Evolutionary conservation across 2,797 vertebrate species (phyloP).

Genomic region (Coreius guichenoti): DNA sequence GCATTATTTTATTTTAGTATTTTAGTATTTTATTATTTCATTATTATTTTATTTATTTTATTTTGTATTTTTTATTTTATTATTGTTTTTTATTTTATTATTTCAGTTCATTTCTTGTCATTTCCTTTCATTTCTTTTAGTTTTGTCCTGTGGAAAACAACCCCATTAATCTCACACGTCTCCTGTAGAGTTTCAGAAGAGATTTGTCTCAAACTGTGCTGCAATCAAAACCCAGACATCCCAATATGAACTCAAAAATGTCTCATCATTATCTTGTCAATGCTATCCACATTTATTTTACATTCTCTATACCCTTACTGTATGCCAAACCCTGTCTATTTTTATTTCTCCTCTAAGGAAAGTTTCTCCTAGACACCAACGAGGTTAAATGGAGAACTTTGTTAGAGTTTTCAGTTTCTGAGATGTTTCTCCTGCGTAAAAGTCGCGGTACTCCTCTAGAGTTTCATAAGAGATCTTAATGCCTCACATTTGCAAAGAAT

Average conservation of each 20-base stretch:
- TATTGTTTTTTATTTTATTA: too few relatives aligned
- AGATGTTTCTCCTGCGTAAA: neutral
- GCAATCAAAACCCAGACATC: neutral
- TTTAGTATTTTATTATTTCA: too few relatives aligned
- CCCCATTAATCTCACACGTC: neutral
- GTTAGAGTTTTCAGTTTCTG: neutral
- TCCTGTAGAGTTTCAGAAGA: neutral
- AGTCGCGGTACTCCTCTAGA: too few relatives aligned
- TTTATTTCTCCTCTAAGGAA: neutral
- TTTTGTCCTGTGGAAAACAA: neutral
- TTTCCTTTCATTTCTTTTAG: too few relatives aligned
- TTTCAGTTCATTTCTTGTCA: too few relatives aligned
- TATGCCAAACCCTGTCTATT: neutral
- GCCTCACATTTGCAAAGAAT: too few relatives aligned
- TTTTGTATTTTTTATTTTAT: too few relatives aligned
- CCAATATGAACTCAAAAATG: neutral
- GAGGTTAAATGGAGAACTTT: neutral
- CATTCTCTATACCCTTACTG: neutral
- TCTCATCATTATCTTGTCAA: neutral
- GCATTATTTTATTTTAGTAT: too few relatives aligned
- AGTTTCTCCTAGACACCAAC: neutral
- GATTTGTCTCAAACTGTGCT: too few relatives aligned
- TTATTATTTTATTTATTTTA: too few relatives aligned
- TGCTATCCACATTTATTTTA: neutral
- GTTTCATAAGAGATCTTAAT: neutral